These are phyloP conservation scores for Triplophysa bombifrons DNA, from an alignment of 2,797 vertebrate species.

Conservation along the genomic window DNA sequence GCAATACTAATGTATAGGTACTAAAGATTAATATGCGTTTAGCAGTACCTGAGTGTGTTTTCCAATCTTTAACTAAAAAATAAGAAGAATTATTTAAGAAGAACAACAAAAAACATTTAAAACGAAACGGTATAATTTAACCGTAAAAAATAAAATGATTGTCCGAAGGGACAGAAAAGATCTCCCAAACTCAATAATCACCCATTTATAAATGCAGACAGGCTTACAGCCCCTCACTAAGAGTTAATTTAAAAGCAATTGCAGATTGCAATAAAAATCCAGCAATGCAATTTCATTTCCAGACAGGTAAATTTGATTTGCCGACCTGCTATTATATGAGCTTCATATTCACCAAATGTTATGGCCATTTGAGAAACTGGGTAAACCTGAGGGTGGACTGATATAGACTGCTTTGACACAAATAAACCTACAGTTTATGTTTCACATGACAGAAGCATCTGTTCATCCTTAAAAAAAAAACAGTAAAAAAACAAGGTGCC, in stretches of 20 bases:
- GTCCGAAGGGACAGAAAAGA: neutral
- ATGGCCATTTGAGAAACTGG: constrained; percentile 22
- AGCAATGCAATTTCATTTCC: constrained; percentile 29
- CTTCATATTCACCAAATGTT: constrained; percentile 42
- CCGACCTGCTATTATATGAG: constrained; percentile 18
- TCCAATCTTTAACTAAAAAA: neutral
- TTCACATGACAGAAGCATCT: neutral
- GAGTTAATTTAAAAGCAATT: constrained; percentile 46
- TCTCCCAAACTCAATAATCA: neutral
- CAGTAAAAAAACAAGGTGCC: no score
- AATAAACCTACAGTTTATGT: neutral
- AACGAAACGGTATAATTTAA: no score
- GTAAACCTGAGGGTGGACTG: neutral
- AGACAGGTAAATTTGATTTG: constrained; percentile 27
- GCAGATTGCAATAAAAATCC: constrained; percentile 39
- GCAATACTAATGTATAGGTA: no score
- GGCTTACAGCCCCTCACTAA: constrained; percentile 17
- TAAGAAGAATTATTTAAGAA: neutral
- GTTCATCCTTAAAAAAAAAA: neutral
- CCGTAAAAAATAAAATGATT: no score
- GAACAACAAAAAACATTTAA: neutral
- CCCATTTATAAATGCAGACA: constrained; percentile 18
- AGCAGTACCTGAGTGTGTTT: no score
- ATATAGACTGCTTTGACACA: neutral
- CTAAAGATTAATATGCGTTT: no score